These are phyloP conservation scores for Oreochromis grahami DNA, from an alignment of 2,797 vertebrate species.

Conservation along the genomic window DNA sequence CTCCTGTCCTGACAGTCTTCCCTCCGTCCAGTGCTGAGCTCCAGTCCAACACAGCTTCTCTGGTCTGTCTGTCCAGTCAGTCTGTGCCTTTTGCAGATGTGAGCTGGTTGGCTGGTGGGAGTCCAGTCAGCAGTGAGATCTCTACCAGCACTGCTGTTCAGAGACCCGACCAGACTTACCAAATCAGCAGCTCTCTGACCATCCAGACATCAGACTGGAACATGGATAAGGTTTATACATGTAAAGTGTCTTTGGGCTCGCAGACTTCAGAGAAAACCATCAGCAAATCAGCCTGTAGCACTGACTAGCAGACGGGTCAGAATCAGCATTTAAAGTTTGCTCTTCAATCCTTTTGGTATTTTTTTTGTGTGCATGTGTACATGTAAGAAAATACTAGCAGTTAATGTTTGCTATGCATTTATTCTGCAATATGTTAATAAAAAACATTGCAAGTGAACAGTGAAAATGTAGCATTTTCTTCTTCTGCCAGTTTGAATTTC, in stretches of 20 bases:
- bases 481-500: background rate
- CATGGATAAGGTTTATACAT: background rate
- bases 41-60: slow-evolving; percentile 37
- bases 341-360: background rate
- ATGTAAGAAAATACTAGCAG: background rate
- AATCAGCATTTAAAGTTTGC: background rate
- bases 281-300: fast-evolving
- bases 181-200: slow-evolving; percentile 63
- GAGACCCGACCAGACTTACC: slow-evolving; percentile 54
- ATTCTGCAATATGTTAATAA: background rate
- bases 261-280: background rate
- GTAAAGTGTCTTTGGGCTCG: background rate
- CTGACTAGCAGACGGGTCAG: fast-evolving
- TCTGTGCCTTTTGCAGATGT: slow-evolving; percentile 51
- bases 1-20: slow-evolving; percentile 61
- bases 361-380: background rate
- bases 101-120: slow-evolving; percentile 55
- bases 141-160: slow-evolving; percentile 47
- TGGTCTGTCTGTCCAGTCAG: slow-evolving; percentile 62
- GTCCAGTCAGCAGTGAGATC: slow-evolving; percentile 44
- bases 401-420: background rate
- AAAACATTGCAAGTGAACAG: background rate
- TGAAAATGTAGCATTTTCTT: background rate
- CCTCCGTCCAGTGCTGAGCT: slow-evolving; percentile 64
- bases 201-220: slow-evolving; percentile 43